phyloP scores from a whole-genome alignment of 2,797 vertebrate genomes.

The Sebastes alutus region DNA sequence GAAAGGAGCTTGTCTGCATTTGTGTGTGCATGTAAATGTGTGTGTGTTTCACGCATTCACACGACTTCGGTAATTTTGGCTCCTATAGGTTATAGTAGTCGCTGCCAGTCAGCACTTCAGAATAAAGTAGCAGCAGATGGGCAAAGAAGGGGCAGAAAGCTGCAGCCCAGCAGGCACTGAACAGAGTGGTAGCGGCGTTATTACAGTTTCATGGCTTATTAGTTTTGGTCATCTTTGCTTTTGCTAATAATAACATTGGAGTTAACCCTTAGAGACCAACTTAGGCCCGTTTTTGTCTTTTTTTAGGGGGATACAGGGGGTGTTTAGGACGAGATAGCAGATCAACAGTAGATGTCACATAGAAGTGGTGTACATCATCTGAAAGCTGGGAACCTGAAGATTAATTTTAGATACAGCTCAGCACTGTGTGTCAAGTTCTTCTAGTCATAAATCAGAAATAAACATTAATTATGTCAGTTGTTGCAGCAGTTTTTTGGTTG shows the following conservation, averaged over 20 bases:
- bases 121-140: conserved; percentile 63
- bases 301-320: too few relatives aligned
- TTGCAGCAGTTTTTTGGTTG: too few relatives aligned
- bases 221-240: background rate
- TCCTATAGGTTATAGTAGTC: conserved; percentile 18
- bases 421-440: too few relatives aligned
- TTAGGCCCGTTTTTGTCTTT: too few relatives aligned
- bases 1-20: conserved; percentile 45
- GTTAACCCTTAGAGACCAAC: background rate
- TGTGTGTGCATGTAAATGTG: conserved; percentile 28
- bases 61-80: conserved; percentile 40
- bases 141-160: conserved; percentile 33
- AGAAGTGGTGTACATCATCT: too few relatives aligned
- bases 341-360: too few relatives aligned
- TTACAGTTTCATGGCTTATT: background rate
- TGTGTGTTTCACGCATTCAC: conserved; percentile 29
- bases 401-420: too few relatives aligned
- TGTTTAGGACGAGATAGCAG: too few relatives aligned
- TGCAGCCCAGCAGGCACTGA: conserved; percentile 34
- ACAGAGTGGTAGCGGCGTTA: background rate
- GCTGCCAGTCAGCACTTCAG: conserved; percentile 61
- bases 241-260: background rate
- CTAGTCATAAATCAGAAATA: too few relatives aligned
- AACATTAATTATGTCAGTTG: too few relatives aligned
- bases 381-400: too few relatives aligned